These are phyloP conservation scores for Clytia hemisphaerica DNA, from an alignment of 30 jellyfish, hydroid and myxozoan genomes.

Conservation along the genomic window DNA sequence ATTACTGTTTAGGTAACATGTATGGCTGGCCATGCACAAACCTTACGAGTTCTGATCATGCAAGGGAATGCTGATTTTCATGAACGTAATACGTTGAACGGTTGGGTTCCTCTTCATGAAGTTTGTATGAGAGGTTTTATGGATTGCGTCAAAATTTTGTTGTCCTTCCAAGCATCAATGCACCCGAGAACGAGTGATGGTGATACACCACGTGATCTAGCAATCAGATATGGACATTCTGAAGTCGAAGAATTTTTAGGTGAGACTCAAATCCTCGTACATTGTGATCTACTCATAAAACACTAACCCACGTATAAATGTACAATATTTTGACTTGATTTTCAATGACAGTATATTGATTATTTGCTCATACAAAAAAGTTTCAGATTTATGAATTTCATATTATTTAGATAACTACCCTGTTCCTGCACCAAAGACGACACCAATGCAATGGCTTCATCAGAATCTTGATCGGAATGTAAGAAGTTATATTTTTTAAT, in stretches of 20 bases:
- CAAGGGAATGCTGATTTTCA: constrained; percentile 85
- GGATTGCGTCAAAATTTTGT: constrained; percentile 55
- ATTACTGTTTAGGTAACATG: constrained; percentile 51
- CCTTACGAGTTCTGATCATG: constrained; percentile 44
- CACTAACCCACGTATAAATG: not conserved
- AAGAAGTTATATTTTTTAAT: not conserved
- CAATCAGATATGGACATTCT: constrained; percentile 57
- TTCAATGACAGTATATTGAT: not conserved
- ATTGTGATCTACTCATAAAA: not conserved
- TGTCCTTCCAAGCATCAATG: constrained; percentile 81
- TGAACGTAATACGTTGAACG: constrained; percentile 55
- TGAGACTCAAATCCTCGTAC: constrained; percentile 10
- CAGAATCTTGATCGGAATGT: constrained; percentile 71
- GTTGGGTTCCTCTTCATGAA: constrained; percentile 93
- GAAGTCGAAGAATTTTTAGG: constrained; percentile 74
- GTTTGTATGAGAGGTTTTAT: constrained; percentile 72
- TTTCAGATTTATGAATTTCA: not conserved
- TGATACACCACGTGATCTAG: constrained; percentile 88
- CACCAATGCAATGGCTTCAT: constrained; percentile 70
- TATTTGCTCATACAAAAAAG: not conserved
- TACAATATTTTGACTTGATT: not conserved
- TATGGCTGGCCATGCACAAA: constrained; percentile 58
- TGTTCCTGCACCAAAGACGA: constrained; percentile 62
- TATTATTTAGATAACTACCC: constrained; percentile 71
- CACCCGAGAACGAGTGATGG: constrained; percentile 83